phyloP scores from a whole-genome alignment of 1,140 invertebrate genomes.

The Drosophila mayri region DNA sequence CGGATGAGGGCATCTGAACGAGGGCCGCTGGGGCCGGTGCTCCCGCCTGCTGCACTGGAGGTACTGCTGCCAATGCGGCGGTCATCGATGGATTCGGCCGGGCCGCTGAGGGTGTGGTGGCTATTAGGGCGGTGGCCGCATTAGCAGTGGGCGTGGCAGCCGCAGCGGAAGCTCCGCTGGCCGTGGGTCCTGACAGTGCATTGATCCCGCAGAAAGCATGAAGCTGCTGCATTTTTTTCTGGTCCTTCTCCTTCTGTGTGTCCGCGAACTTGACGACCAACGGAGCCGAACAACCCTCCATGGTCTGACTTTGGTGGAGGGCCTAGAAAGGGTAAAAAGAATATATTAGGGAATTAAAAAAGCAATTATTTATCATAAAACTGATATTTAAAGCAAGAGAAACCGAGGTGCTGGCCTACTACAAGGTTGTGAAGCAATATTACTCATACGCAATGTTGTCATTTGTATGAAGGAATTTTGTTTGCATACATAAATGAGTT shows the following conservation, averaged over 20 bases:
- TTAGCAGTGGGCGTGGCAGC: conserved; percentile 61
- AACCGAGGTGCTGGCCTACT: not conserved
- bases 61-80: conserved; percentile 66
- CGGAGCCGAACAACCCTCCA: conserved; percentile 99
- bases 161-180: conserved; percentile 61
- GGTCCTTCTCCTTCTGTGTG: conserved; percentile 99
- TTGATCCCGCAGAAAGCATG: conserved; percentile 92
- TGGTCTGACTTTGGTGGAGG: conserved; percentile 98
- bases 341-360: not conserved
- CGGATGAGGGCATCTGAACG: conserved; percentile 55
- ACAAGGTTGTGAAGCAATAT: not conserved
- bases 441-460: conserved; percentile 17
- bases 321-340: conserved; percentile 85
- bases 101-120: conserved; percentile 46
- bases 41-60: conserved; percentile 48
- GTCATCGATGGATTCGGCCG: conserved; percentile 69
- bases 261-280: conserved; percentile 99
- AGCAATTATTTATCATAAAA: not conserved
- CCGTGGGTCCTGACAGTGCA: conserved; percentile 71
- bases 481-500: not conserved
- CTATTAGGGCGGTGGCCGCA: conserved; percentile 68
- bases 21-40: conserved; percentile 51
- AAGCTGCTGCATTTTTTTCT: conserved; percentile 96
- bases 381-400: not conserved
- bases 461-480: not conserved